Evolutionary conservation across 2,888 invertebrate species (phyloP), one percentile per base, ranked within the genome.

Genomic region (Oasisia sp.): DNA sequence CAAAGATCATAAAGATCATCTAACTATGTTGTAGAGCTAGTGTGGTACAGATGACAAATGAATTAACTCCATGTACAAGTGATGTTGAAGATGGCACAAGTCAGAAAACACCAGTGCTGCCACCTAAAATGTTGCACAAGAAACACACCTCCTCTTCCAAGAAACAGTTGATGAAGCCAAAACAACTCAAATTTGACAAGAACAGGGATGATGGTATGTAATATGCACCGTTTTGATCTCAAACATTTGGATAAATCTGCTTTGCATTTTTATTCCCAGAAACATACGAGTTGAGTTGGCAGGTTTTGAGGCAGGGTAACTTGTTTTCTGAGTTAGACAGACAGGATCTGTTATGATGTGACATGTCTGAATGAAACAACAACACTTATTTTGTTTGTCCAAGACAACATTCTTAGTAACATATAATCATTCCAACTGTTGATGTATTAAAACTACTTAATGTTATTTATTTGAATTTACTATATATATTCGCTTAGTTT

Each of bases 141-240:
- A 74, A 74, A 74, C 74, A 27, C 74, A 74, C 19, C 74, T 74
- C 74, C 74, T 74, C 74, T 74, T 74, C 74, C 74, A 74, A 74
- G 74, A 74, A 74, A 74, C 74, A 74, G 27, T 27, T 27, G n/a
- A 74, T 74, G 74, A 74, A 74, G 74, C 74, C 74, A 27, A 74
- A 74, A 74, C 74, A 74, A 74, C 74, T 74, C 27, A 74, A 74
- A 74, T 74, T 74, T n/a, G 27, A 74, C 74, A 74, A 74, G 74
- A 74, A 74, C 5, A n/a, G 19, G 74, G 27, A 27, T 7, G 14
- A 74, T 74, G n/a, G 74, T 74, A 74, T n/a, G 74, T 74, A 74
- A 19, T 27, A 7, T 50, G 50, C 14, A 50, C 50, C 9, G 9
- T 9, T 14, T 50, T 50, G 9, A 50, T 50, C 14, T 12, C 9